Percentiles rank a stretch among this genome's conserved stretches.
Evolutionary conservation across 2,113 vertebrate species (phyloP).

Genomic region (Telmatochromis sp.): DNA sequence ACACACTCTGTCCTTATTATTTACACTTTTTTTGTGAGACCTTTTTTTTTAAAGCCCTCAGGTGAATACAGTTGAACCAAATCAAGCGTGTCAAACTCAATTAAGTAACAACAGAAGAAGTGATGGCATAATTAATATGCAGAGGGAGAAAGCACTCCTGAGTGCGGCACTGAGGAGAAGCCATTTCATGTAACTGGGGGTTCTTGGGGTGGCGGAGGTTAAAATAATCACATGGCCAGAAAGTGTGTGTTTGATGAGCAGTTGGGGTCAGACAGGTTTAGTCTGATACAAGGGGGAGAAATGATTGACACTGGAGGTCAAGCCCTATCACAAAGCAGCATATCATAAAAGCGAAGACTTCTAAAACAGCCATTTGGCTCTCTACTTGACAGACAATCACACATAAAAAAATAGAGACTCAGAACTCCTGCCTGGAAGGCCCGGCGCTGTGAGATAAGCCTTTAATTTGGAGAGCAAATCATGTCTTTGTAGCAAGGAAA

Average conservation of each 20-base stretch:
- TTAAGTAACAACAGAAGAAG: background rate
- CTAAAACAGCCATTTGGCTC: constrained; percentile 28
- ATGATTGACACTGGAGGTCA: constrained; percentile 44
- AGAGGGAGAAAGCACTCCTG: background rate
- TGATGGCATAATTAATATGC: background rate
- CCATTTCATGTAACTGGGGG: background rate
- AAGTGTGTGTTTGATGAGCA: background rate
- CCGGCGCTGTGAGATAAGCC: constrained; percentile 41
- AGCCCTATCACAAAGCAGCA: constrained; percentile 9
- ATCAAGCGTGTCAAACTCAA: constrained; percentile 13
- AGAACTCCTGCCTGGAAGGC: constrained; percentile 12
- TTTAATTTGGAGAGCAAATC: constrained; percentile 43
- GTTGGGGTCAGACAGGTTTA: constrained; percentile 1
- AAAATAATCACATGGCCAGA: background rate
- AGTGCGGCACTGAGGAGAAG: background rate
- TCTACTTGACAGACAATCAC: constrained; percentile 38
- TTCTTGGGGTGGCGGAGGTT: background rate
- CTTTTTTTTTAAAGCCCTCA: background rate
- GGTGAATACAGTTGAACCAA: background rate
- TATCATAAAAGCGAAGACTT: constrained; percentile 37
- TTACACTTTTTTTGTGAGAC: background rate
- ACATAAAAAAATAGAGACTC: background rate
- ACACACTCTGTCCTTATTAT: constrained; percentile 4
- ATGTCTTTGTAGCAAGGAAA: constrained; percentile 32
- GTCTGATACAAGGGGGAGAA: background rate